Evolutionary conservation across 2,888 invertebrate genomes (phyloP), one percentile per base, ranked within the genome.

Genomic region (Volucella zonaria): DNA sequence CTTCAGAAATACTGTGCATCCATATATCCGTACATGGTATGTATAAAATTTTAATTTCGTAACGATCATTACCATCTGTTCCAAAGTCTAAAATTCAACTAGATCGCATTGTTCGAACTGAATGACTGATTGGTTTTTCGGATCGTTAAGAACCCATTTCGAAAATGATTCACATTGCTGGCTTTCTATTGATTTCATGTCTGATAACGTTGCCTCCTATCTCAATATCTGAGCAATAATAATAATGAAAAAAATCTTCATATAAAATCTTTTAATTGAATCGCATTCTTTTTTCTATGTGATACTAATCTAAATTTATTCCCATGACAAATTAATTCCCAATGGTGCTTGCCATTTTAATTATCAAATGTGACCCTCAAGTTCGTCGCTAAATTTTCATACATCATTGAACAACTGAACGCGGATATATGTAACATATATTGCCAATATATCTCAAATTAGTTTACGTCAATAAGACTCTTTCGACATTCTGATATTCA

Each of bases 391-490:
- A 51, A 76, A 49, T 59, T 59, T 79, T 75, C 79, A 70, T 66
- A 75, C 82, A 79, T 75, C 79, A 59, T 79, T 83, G 59, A 70
- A 66, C 82, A 79, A 18, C 56, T 1, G 38, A 73, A 67, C 56
- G 67, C 6, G 31, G 6, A 31, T 31, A 6, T 31, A 31, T 31
- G 31, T 31, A 6, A 23, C 6, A 6, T 31, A 31, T 31, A 31
- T 31, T 6, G 31, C 6, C 31, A 67, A 73, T 67, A 68, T 23
- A 58, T 56, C 49, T 45, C 73, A 51, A 74, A 79, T 75, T 59
- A 49, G 67, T 45, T 83, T 79, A 75, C 82, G 82, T 79, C 79
- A 83, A 79, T 79, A 47, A 51, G 40, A 58, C 52, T 40, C 66
- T 54, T 59, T 79, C 56, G 64, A 79, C 70, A 31, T 83, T 76